A percentile compares a stretch with the other conserved stretches of the same genome.
Evolutionary conservation across 2,797 vertebrate genomes (phyloP).

Genomic region (Poeciliopsis gracilis): DNA sequence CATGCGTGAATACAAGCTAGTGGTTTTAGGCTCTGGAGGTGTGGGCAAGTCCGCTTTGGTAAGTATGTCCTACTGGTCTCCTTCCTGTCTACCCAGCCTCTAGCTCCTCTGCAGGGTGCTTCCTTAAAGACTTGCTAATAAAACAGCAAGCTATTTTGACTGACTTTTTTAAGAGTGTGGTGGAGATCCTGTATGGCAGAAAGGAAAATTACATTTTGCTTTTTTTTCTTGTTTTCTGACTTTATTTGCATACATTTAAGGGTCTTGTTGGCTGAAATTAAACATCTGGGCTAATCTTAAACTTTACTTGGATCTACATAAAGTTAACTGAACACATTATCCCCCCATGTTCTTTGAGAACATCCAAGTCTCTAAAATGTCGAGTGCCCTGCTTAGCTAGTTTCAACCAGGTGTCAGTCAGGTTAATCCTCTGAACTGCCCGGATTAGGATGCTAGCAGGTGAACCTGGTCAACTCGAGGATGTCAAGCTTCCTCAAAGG

Average conservation of each 20-base stretch:
- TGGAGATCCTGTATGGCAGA: neutral
- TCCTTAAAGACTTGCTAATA: conserved; percentile 30
- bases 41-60: conserved; percentile 99
- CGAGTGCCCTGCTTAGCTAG: conserved; percentile 23
- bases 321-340: neutral
- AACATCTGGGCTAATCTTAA: neutral
- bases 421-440: conserved; percentile 53
- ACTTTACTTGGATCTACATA: neutral
- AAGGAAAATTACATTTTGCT: neutral
- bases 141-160: conserved; percentile 13
- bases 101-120: conserved; percentile 34
- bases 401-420: conserved; percentile 46
- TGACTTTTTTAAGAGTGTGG: neutral
- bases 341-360: neutral
- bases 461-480: conserved; percentile 39
- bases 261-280: neutral
- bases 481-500: conserved; percentile 37
- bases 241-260: neutral
- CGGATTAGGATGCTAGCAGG: conserved; percentile 53
- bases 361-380: conserved; percentile 28
- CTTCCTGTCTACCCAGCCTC: conserved; percentile 16
- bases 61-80: conserved; percentile 75
- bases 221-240: neutral
- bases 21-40: conserved; percentile 99
- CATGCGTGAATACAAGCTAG: conserved; percentile 99